Percentiles rank a stretch among this genome's conserved stretches.
Evolutionary conservation across 2,113 vertebrate genomes (phyloP).

Genomic region (Cottus gobio): DNA sequence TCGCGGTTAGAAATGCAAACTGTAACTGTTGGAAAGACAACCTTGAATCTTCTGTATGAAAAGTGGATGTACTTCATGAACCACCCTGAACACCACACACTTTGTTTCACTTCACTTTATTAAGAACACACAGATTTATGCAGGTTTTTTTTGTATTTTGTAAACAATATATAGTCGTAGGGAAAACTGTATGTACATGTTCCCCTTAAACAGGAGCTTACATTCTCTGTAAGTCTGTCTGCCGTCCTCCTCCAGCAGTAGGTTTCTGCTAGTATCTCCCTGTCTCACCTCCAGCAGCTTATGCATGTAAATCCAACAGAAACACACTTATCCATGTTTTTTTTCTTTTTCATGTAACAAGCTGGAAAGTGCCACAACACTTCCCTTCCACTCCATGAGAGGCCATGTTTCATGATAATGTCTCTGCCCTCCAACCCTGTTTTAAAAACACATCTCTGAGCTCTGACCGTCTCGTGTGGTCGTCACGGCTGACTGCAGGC

Average conservation of each 20-base stretch:
- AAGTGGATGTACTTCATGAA: no score
- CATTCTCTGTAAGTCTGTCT: neutral
- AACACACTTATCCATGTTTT: neutral
- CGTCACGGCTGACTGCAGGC: constrained; percentile 37
- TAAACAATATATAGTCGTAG: neutral
- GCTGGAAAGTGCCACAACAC: constrained; percentile 61
- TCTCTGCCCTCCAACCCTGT: constrained; percentile 16
- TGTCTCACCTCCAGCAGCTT: constrained; percentile 9
- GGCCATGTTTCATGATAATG: constrained; percentile 16
- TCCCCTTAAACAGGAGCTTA: neutral
- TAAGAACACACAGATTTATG: neutral
- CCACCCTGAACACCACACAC: neutral
- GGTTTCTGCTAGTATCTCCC: neutral
- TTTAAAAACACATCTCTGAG: constrained; percentile 16
- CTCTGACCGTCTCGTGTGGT: neutral
- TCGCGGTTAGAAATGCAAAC: neutral
- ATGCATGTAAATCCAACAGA: neutral
- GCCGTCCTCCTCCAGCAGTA: neutral
- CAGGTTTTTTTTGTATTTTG: neutral
- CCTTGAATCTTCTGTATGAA: neutral
- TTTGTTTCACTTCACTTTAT: neutral
- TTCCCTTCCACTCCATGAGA: neutral
- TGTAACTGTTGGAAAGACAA: neutral
- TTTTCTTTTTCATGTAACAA: constrained; percentile 42
- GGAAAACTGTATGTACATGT: neutral